Evolutionary conservation across 2,113 vertebrate species (phyloP).

Genomic region (Xenus cinereus): DNA sequence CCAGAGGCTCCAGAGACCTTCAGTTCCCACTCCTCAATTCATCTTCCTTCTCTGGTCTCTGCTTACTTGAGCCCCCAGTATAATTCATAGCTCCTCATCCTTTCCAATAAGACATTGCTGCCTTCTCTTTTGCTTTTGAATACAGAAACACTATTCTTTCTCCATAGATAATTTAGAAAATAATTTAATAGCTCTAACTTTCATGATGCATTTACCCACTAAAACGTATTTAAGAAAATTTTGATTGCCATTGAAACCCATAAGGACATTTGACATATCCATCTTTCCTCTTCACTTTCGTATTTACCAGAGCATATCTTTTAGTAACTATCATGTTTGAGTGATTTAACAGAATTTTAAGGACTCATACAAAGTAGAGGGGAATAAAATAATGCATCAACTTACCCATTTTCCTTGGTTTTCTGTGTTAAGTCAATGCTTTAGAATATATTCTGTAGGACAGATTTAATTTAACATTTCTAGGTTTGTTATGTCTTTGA

Average conservation of each 20-base stretch:
- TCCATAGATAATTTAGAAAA: background rate
- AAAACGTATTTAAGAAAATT: background rate
- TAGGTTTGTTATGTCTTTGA: background rate
- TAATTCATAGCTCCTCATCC: background rate
- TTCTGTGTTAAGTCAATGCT: background rate
- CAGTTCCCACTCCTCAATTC: background rate
- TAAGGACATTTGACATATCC: background rate
- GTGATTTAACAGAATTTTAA: background rate
- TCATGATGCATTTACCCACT: background rate
- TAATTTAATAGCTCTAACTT: background rate
- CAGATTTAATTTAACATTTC: background rate
- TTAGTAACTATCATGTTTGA: background rate
- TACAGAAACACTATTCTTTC: background rate
- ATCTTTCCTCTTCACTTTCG: background rate
- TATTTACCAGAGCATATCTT: background rate
- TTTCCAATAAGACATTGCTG: background rate
- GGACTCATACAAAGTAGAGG: background rate
- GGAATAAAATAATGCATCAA: background rate
- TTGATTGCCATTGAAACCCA: background rate
- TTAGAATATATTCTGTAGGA: background rate
- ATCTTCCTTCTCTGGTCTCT: background rate
- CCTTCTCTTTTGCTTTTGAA: background rate
- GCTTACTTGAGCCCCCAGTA: background rate
- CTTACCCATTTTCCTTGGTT: background rate
- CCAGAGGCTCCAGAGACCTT: background rate